Evolutionary conservation across 2,797 vertebrate genomes (phyloP).

Genomic region (Chelmon rostratus): DNA sequence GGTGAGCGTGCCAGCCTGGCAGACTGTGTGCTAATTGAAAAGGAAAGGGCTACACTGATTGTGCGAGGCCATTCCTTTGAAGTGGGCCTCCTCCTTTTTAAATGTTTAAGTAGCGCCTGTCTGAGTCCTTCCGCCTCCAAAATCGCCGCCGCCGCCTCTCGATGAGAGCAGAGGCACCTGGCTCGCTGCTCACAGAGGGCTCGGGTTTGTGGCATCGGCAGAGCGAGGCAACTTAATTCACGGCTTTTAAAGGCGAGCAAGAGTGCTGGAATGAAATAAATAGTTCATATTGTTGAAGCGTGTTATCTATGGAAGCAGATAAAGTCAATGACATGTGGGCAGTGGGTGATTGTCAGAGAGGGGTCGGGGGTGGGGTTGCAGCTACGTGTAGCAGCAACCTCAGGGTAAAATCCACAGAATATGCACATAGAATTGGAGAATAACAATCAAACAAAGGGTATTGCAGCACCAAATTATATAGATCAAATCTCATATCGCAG

Average conservation of each 20-base stretch:
- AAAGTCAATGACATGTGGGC: conserved; percentile 62
- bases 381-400: conserved; percentile 55
- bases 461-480: neutral
- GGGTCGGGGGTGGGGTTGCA: conserved; percentile 19
- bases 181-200: conserved; percentile 6
- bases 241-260: conserved; percentile 22
- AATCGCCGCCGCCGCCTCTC: conserved; percentile 39
- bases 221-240: conserved; percentile 38
- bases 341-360: conserved; percentile 40
- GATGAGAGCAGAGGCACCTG: conserved; percentile 49
- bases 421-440: conserved; percentile 20
- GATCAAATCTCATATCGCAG: neutral
- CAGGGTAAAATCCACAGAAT: conserved; percentile 75
- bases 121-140: conserved; percentile 55
- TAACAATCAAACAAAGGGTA: conserved; percentile 18
- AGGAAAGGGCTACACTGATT: conserved; percentile 81
- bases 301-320: conserved; percentile 60
- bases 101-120: conserved; percentile 80
- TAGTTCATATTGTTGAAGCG: conserved; percentile 56
- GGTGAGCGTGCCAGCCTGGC: conserved; percentile 72
- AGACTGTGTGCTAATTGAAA: conserved; percentile 80
- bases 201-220: conserved; percentile 39
- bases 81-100: conserved; percentile 77
- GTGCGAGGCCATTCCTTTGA: conserved; percentile 77
- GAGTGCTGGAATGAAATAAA: conserved; percentile 52